Base-by-base conservation (phyloP, 1,140 invertebrate genomes). In the Diabrotica virgifera region DNA sequence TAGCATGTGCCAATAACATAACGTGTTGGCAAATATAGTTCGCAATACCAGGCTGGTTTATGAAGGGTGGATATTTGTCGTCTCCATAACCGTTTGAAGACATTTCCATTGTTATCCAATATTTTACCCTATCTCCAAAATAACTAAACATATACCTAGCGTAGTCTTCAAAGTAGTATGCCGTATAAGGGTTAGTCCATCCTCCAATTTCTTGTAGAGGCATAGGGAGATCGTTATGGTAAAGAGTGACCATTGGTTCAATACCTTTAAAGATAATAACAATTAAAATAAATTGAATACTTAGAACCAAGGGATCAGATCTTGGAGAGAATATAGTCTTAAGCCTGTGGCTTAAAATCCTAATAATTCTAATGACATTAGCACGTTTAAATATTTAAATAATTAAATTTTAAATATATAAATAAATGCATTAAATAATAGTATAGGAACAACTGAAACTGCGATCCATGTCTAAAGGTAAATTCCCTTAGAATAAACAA, bases 231-330 rank as follows among this genome's bases (percentile, higher is more conserved):
- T 76, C 74, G 59, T 68, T 72, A 52, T 74, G 71, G 59, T 64
- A 74, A n/a, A 74, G 58, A 2, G 59, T 85, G 72, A 89, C 85
- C 78, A 89, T 76, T 4, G 88, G 87, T 71, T 83, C 76, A 46
- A 90, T 88, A 46, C 35, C 61, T 63, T 46, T 36, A 24, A 52
- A 2, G 11, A 11, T 52, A 53, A 13, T 5, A 53, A 13, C 10
- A 36, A 7, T 35, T 24, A 4, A 24, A 24, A 24, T 24, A 24
- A 24, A 24, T 24, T 4, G 4, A 24, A 24, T 2, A 24, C 24
- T 24, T 1, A 4, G 24, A 1, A 24, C 1, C 1, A 24, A 24
- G 24, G 24, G 24, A 24, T 24, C 24, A 24, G 24, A 24, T 2
- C 24, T 24, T 24, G 4, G 1, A 24, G 4, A 24, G 24, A 4